Base-by-base conservation (phyloP, 2,113 vertebrate genomes). In the Rana temporaria region DNA sequence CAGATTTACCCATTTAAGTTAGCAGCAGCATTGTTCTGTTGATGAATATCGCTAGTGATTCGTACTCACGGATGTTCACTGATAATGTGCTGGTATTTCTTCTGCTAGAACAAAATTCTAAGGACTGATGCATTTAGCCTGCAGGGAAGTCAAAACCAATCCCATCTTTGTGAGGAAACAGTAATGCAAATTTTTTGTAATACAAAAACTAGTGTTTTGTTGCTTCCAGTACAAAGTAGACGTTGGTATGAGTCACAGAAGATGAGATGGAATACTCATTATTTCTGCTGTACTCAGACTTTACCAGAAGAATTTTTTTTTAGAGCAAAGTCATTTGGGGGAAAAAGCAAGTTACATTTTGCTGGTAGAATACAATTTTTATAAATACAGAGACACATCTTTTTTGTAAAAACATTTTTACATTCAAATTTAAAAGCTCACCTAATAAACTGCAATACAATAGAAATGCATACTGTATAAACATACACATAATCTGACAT, bases 221-320 rank as follows among this genome's bases (percentile, higher is more conserved):
- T 79, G 7, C 53, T 73, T 16, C 1, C 57, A 56, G 26, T 57
- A 57, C 53, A 16, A 19, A 19, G 19, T n/a, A 67, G 42, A 57
- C 34, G 48, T 65, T 79, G 24, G 52, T n/a, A 56, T 78, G 60
- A 17, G 20, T 53, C 22, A 56, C 32, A 30, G 48, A 34, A 73
- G 53, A 59, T 9, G 65, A 52, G 17, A 79, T 68, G 63, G 34
- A 79, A 79, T 66, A 24, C 42, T 65, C 34, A 63, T 64, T 64
- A 64, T 52, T 48, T 22, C 60, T 17, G 30, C 34, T 1, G 34
- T 64, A 77, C 63, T 68, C 30, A 19, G 30, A 34, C 34, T 69
- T 69, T 48, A 24, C 68, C 74, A 77, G 60, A 34, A 52, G 73
- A 32, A 34, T 65, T 17, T 22, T 52, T n/a, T 64, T 22, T 77